A percentile compares a stretch with the other conserved stretches of the same genome.
Conservation (phyloP, 2,113 vertebrate genomes). For the Lipotes vexillifer region DNA sequence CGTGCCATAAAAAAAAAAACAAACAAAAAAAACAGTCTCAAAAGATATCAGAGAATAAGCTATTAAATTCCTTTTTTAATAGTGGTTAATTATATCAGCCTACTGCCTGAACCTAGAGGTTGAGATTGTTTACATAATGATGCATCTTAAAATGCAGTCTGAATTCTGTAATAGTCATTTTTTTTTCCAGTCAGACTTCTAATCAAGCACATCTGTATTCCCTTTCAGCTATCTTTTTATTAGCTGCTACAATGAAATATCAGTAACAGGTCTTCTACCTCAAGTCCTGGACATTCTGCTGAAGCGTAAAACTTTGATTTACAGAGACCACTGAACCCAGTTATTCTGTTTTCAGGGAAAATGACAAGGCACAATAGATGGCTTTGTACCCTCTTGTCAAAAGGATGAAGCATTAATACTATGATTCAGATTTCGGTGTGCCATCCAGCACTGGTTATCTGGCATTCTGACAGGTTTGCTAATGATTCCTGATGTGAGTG, state of each 20-base stretch:
- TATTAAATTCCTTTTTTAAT: background rate
- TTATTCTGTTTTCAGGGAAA: constrained; percentile 78
- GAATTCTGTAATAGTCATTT: background rate
- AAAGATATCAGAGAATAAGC: background rate
- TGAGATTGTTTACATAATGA: constrained; percentile 25
- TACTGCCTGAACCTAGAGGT: background rate
- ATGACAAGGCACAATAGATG: constrained; percentile 84
- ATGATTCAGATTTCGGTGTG: constrained; percentile 78
- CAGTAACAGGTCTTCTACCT: constrained; percentile 49
- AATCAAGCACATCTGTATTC: background rate
- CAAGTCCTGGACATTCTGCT: constrained; percentile 55
- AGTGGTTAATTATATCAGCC: constrained; percentile 20
- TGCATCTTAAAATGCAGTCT: background rate
- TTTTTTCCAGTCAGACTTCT: background rate
- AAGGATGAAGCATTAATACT: constrained; percentile 76
- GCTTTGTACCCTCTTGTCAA: constrained; percentile 83
- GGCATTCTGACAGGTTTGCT: constrained; percentile 79
- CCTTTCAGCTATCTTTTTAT: background rate
- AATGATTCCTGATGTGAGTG: constrained; percentile 85
- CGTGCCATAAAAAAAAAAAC: too few relatives aligned
- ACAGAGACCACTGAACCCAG: constrained; percentile 71
- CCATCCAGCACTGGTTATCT: constrained; percentile 71
- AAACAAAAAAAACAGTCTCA: too few relatives aligned
- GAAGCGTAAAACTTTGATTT: constrained; percentile 69
- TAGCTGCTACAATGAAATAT: constrained; percentile 32